phyloP scores from a whole-genome alignment of 2,113 vertebrate species.

The Dolichotis patagonum region DNA sequence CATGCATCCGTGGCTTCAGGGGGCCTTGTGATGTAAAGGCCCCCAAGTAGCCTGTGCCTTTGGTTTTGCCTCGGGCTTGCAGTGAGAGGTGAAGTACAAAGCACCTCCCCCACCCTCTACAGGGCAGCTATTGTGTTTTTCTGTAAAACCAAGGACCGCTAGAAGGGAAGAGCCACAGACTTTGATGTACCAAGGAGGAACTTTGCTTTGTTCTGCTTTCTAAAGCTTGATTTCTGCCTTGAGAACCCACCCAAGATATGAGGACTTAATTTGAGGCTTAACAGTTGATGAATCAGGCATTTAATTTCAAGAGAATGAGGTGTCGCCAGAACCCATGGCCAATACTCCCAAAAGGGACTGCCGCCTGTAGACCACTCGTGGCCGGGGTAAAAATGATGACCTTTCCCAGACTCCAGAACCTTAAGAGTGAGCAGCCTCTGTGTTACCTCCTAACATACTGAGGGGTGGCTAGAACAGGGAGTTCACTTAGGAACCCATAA shows the following conservation, averaged over 20 bases:
- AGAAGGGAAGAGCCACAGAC: neutral
- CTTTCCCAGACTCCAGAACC: neutral
- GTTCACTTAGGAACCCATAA: neutral
- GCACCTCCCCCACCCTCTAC: neutral
- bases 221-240: neutral
- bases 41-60: neutral
- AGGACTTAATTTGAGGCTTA: neutral
- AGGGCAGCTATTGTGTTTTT: neutral
- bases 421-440: neutral
- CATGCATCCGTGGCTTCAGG: neutral
- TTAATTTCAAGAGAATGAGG: neutral
- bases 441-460: neutral
- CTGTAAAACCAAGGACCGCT: neutral
- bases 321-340: neutral
- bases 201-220: neutral
- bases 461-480: neutral
- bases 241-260: neutral
- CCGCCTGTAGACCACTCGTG: neutral
- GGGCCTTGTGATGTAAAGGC: neutral
- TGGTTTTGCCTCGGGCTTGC: neutral
- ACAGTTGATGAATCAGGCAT: neutral
- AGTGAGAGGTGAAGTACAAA: neutral
- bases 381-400: neutral
- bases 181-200: neutral
- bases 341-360: neutral